phyloP scores from a whole-genome alignment of 2,888 invertebrate species.

The Acanthococcus lagerstroemiae region DNA sequence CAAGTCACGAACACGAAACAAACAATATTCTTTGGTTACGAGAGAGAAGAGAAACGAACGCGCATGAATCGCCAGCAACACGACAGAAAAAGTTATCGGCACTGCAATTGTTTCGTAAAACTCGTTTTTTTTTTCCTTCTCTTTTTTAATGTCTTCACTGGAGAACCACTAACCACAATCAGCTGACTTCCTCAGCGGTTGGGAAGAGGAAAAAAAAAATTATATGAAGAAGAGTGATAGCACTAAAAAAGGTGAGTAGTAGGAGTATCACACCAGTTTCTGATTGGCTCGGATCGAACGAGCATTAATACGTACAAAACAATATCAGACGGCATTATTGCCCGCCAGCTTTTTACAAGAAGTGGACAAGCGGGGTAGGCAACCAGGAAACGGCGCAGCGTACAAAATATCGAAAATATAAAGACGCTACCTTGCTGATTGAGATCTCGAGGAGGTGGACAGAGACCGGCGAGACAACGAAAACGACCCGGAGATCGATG shows the following conservation, averaged over 20 bases:
- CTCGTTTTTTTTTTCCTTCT: conserved; percentile 5
- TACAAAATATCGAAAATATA: too few species aligned
- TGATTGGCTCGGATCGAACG: too few species aligned
- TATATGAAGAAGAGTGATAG: too few species aligned
- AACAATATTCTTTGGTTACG: not conserved
- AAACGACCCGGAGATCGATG: too few species aligned
- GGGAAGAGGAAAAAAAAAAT: not conserved
- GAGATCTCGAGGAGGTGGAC: too few species aligned
- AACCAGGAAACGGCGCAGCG: too few species aligned
- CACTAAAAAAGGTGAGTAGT: not conserved
- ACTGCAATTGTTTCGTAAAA: conserved; percentile 16
- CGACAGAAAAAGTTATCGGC: conserved; percentile 11
- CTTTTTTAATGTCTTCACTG: not conserved
- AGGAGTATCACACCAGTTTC: not conserved
- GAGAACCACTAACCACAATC: conserved; percentile 3
- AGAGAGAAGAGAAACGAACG: not conserved
- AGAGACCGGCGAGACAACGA: too few species aligned
- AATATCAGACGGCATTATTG: too few species aligned
- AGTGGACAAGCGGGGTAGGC: too few species aligned
- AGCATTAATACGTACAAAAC: too few species aligned
- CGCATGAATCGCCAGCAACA: not conserved
- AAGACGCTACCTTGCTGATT: too few species aligned
- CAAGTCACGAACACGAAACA: not conserved
- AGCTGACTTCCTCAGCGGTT: conserved; percentile 8
- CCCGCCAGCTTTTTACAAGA: too few species aligned